Conservation (phyloP, 92 coral and sea anemone species). For the Epizoanthus rinbou region DNA sequence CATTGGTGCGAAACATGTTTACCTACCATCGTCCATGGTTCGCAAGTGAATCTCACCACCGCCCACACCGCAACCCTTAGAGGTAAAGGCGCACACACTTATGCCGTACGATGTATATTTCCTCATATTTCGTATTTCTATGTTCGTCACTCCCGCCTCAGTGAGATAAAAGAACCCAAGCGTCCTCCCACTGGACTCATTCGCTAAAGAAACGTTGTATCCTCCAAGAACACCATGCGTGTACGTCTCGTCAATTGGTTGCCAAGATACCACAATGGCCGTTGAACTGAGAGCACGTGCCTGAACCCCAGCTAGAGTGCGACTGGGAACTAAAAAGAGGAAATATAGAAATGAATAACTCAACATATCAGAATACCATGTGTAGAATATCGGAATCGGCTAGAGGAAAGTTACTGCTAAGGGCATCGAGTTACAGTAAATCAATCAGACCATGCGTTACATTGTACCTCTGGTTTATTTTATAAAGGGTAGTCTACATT, state of each 20-base stretch:
- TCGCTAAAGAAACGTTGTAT: slow-evolving; percentile 27
- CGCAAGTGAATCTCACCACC: background rate
- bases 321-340: slow-evolving; percentile 22
- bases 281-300: slow-evolving; percentile 29
- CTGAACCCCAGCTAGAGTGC: slow-evolving; percentile 14
- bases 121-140: background rate
- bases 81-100: slow-evolving; percentile 40
- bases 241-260: slow-evolving; percentile 29
- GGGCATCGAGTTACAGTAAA: no score
- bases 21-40: slow-evolving; percentile 46
- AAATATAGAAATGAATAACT: background rate
- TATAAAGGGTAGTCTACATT: no score
- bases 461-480: no score
- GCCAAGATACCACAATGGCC: slow-evolving; percentile 40
- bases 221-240: slow-evolving; percentile 46
- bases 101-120: slow-evolving; percentile 46
- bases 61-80: slow-evolving; percentile 43
- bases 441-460: no score
- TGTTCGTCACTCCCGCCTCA: background rate
- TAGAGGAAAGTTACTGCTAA: no score
- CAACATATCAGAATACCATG: no score
- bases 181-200: background rate
- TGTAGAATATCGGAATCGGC: no score
- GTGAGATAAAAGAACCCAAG: background rate
- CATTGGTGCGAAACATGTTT: no score